Evolutionary conservation across 2,888 invertebrate genomes (phyloP).

Genomic region (Meliscaeva auricollis): DNA sequence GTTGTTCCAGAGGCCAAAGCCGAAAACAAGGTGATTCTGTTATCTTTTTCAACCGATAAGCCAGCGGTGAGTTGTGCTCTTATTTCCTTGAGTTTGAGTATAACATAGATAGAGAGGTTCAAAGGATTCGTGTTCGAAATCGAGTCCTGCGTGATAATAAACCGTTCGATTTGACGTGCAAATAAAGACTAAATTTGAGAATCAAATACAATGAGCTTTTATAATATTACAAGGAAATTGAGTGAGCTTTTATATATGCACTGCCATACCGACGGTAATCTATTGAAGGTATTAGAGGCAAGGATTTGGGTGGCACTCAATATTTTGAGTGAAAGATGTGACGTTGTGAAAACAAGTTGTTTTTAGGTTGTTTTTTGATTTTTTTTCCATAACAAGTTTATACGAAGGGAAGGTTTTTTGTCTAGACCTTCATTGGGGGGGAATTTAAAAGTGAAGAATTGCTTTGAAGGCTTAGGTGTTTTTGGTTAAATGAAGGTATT

Average conservation of each 20-base stretch:
- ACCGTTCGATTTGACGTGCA: constrained; percentile 61
- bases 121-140: constrained; percentile 8
- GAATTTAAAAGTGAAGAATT: not conserved
- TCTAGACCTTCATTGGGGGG: constrained; percentile 43
- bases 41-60: constrained; percentile 26
- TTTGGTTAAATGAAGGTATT: not conserved
- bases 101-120: not conserved
- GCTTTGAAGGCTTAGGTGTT: not conserved
- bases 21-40: constrained; percentile 1
- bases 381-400: not conserved
- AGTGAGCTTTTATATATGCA: constrained; percentile 47
- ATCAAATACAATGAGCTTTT: constrained; percentile 63
- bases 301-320: not conserved
- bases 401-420: constrained; percentile 42
- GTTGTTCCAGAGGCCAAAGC: not conserved
- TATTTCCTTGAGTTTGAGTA: constrained; percentile 2
- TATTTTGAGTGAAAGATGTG: not conserved
- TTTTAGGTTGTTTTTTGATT: not conserved
- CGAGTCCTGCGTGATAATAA: constrained; percentile 15
- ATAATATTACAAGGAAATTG: constrained; percentile 62
- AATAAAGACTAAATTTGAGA: constrained; percentile 59
- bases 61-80: constrained; percentile 37
- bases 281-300: not conserved
- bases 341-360: not conserved
- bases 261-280: constrained; percentile 52